A percentile compares a stretch with the other conserved stretches of the same genome.
phyloP scores from a whole-genome alignment of 1,140 invertebrate genomes.

The Helicoverpa armigera region DNA sequence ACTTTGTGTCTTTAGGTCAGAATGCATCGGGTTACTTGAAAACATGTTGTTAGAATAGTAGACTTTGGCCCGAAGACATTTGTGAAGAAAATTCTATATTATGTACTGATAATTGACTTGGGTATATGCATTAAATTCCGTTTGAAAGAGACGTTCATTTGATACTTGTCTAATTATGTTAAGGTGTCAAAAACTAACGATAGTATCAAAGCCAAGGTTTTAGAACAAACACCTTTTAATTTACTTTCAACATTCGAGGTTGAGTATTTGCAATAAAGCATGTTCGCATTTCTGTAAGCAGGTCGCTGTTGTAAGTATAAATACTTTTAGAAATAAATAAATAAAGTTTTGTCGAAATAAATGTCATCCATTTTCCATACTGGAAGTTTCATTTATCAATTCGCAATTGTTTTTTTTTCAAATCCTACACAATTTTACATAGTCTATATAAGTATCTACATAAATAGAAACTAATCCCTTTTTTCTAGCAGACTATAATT shows the following conservation, averaged over 20 bases:
- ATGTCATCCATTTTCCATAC: neutral
- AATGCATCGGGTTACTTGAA: too few relatives aligned
- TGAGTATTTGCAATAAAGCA: constrained; percentile 8
- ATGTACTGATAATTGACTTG: too few relatives aligned
- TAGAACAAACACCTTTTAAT: neutral
- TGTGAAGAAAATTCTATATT: too few relatives aligned
- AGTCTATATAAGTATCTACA: too few relatives aligned
- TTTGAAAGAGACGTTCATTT: too few relatives aligned
- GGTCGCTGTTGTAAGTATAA: neutral
- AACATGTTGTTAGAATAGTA: neutral
- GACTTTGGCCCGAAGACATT: neutral
- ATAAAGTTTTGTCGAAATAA: neutral
- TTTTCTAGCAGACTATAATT: too few relatives aligned
- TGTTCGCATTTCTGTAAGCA: constrained; percentile 1
- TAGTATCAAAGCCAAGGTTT: constrained; percentile 16
- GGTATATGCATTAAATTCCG: too few relatives aligned
- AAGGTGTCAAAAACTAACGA: neutral
- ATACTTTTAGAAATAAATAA: neutral
- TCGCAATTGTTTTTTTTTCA: too few relatives aligned
- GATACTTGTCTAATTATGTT: too few relatives aligned
- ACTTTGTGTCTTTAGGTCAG: neutral
- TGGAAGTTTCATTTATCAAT: too few relatives aligned
- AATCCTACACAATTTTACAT: too few relatives aligned
- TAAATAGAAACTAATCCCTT: too few relatives aligned
- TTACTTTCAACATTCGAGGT: constrained; percentile 10